Base-by-base conservation (phyloP, 2,888 invertebrate species). In the Malachius bipustulatus region DNA sequence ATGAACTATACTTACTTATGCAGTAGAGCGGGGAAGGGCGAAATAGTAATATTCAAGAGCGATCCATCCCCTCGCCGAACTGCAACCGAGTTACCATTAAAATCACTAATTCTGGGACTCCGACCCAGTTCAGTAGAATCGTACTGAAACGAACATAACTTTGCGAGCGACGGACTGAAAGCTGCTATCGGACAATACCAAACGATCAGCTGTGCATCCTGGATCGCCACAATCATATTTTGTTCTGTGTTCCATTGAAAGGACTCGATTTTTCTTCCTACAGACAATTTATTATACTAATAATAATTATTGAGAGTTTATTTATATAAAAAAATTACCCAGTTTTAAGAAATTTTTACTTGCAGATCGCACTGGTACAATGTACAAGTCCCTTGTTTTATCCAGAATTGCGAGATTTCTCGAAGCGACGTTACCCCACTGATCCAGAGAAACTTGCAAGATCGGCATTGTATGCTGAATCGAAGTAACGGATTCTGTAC, bases 51-150 rank as follows among this genome's bases (percentile, higher is more conserved):
- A 40, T 77, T 77, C 16, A 94, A 67, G 8, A 89, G 61, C 1
- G 93, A 85, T 0, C 97, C 97, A 53, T 96, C 91, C 0, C 82
- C 82, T 27, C 90, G 75, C 40, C 91, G 75, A 32, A 97, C 72
- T 2, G 81, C 80, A 1, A 90, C 77, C 36, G 84, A 77, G 39
- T 85, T 85, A 39, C 88, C 87, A 48, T 85, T 76, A 51, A 93
- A 87, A 49, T 75, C 79, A 36, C 80, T 66, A 8, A 96, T 73
- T 38, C 76, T 71, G 1, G 93, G 87, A 51, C 82, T 82, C 50
- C 87, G 80, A 2, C 93, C 93, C 48, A 89, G 76, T 58, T 94
- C 91, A 43, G 66, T 59, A 2, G 69, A 65, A 47, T 71, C 69
- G 39, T 68, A 60, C 8, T 65, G 65, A 16, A 69, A 50, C 2